Evolutionary conservation across 2,113 vertebrate species (phyloP), one percentile per base, ranked within the genome.

Genomic region (Gymnocephalus cernua): DNA sequence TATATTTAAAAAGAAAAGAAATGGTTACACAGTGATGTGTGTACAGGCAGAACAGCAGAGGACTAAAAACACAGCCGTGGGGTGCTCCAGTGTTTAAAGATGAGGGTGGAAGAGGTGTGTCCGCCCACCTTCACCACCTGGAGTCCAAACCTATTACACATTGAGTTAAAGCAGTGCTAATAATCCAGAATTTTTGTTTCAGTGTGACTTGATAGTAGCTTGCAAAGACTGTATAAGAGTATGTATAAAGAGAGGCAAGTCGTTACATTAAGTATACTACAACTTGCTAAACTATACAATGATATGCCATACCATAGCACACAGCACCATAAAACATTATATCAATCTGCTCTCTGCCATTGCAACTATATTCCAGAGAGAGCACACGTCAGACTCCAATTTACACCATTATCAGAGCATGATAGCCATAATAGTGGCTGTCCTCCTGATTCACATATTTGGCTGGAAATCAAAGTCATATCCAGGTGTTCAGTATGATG

Each of bases 381-480:
- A 75, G 32, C 62, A 67, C 74, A 67, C 5, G 81, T 80, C 79
- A 83, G 27, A 54, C 82, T 85, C 58, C 62, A 88, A 83, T 86
- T 85, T 82, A 79, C 71, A 77, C 81, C 63, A 85, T 92, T 91
- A 94, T 83, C 76, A 85, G 73, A 88, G 81, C 90, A 88, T 86
- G 87, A 89, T 88, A 88, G 79, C 75, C 68, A 64, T 92, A 92
- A 92, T 89, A 85, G 86, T 77, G 89, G 54, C 82, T 78, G 78
- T 88, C 82, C 86, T 79, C 79, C 88, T 73, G 80, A 87, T 91
- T 93, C 89, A 91, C 85, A 84, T 82, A 80, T 93, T 91, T 94
- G 93, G 93, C 91, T 85, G 82, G 74, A 88, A 93, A 93, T 93
- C 90, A 93, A 93, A 93, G 91, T 82, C 88, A 58, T 18, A 77